Evolutionary conservation across 2,113 vertebrate genomes (phyloP), one percentile per base, ranked within the genome.

Genomic region (Seriola rivoliana): DNA sequence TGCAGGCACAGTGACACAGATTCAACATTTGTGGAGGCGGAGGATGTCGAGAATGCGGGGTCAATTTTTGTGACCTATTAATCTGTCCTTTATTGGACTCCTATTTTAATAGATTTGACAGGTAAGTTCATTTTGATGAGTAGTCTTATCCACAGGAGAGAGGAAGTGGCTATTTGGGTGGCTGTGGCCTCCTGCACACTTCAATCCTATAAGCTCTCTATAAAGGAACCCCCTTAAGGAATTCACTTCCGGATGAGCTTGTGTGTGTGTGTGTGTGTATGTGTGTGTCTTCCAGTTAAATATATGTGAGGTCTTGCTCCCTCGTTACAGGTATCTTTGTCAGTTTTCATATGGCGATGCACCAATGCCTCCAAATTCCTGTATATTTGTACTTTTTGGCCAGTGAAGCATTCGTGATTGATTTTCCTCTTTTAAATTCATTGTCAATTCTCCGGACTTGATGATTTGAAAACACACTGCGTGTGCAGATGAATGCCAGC

Each of bases 41-140:
- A 67, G 34, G 32, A 66, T 80, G 40, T 66, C 58, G 34, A 6
- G 38, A 57, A 62, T 52, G 57, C 42, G 36, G 59, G 21, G 0
- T 54, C 29, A 25, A 7, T 29, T 74, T 71, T 44, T 67, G 44
- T 29, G 62, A 36, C 12, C 25, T 57, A 2, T 73, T 25, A 25
- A 44, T 60, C 29, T 19, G 29, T 13, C 58, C 66, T 32, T 60
- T 48, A 38, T 74, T 81, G 55, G 59, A 52, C 46, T 75, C 40
- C 19, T 69, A 11, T 74, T 90, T 78, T 75, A 76, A 80, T 32
- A 80, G 46, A 68, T 86, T 80, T 79, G 71, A 71, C 69, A 64
- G 36, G 19, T 79, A 73, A 83, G 76, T 80, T 86, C 25, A 82
- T 78, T 86, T 88, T 85, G 72, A 86, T 80, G 78, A 80, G 66